These are phyloP conservation scores for Microtus montanus DNA, from an alignment of 2,113 vertebrate genomes.

Conservation along the genomic window DNA sequence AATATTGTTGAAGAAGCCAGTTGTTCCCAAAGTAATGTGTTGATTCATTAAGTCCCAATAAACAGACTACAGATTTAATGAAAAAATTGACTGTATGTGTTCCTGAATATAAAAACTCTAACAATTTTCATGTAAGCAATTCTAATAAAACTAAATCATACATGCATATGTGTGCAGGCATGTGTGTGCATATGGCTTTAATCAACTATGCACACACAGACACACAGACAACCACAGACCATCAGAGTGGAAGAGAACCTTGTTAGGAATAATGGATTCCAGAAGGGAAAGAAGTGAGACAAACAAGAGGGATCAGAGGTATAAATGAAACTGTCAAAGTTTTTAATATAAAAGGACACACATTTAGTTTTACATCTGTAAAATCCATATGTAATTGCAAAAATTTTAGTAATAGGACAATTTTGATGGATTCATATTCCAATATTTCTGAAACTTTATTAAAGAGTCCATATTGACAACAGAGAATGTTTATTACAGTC, in stretches of 20 bases:
- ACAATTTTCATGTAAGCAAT: background rate
- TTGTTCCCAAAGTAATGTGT: background rate
- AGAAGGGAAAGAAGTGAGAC: fast-evolving
- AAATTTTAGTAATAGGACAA: too few relatives aligned
- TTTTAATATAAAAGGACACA: background rate
- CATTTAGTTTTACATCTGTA: background rate
- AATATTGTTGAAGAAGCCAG: background rate
- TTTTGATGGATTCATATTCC: background rate
- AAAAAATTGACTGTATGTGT: background rate
- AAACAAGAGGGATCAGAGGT: background rate
- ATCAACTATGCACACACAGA: background rate
- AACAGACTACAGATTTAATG: background rate
- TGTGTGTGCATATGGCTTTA: background rate
- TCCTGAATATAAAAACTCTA: background rate
- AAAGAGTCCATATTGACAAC: background rate
- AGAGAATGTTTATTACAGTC: background rate
- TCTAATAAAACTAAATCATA: background rate
- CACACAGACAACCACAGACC: background rate
- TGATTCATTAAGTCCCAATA: background rate
- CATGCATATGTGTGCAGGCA: fast-evolving
- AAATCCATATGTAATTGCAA: background rate
- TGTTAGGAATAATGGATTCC: background rate
- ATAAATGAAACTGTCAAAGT: background rate
- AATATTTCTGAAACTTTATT: background rate
- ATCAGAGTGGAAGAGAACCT: background rate